Conservation (phyloP, 2,797 vertebrate species). For the Acipenser ruthenus region DNA sequence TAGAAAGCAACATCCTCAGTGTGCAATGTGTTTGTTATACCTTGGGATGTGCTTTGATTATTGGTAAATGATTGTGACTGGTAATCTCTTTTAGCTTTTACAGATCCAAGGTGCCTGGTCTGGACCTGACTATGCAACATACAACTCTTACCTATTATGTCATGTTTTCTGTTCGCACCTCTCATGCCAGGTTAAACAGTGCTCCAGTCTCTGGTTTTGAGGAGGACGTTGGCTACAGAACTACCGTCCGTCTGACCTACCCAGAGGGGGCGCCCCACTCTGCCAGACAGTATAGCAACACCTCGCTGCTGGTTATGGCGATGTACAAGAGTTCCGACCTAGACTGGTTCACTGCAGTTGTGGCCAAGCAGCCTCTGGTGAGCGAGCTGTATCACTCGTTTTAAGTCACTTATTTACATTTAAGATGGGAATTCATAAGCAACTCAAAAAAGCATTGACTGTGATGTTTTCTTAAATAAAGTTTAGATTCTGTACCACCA, state of each 20-base stretch:
- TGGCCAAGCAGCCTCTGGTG: slow-evolving; percentile 62
- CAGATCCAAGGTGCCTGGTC: no score
- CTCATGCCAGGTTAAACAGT: slow-evolving; percentile 54
- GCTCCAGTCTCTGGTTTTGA: slow-evolving; percentile 62
- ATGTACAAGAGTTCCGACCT: slow-evolving; percentile 66
- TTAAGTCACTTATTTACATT: neutral
- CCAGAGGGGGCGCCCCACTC: slow-evolving; percentile 61
- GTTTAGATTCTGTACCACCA: no score
- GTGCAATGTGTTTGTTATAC: no score
- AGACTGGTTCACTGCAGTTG: slow-evolving; percentile 59
- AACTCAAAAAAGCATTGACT: no score
- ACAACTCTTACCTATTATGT: no score
- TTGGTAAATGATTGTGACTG: no score
- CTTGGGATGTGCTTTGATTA: no score
- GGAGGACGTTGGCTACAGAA: slow-evolving; percentile 57
- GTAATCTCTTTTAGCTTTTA: no score
- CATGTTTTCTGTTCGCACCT: neutral
- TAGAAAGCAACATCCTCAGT: no score
- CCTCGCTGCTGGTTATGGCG: slow-evolving; percentile 50
- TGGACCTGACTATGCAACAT: no score
- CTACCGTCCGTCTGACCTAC: slow-evolving; percentile 63
- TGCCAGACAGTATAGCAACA: slow-evolving; percentile 48
- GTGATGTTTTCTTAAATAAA: no score
- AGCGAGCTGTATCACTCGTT: neutral
- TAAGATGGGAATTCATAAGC: neutral